Conservation (phyloP, 2,113 vertebrate species). For the Erythrolamprus reginae region DNA sequence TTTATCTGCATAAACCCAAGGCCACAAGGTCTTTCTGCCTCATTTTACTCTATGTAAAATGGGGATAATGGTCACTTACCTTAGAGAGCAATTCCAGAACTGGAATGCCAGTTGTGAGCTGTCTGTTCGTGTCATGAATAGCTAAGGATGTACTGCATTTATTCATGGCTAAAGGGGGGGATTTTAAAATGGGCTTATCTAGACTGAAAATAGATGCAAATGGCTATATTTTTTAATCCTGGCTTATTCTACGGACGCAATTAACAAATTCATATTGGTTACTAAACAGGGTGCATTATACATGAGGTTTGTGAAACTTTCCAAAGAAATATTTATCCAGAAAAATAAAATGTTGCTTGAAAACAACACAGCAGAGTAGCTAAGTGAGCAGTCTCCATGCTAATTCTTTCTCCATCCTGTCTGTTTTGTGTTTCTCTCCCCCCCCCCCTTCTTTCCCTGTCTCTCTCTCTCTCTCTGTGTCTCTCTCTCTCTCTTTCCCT, state of each 20-base stretch:
- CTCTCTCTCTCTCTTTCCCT: not conserved
- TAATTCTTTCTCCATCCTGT: constrained; percentile 28
- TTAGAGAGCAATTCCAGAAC: not conserved
- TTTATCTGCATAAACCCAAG: not conserved
- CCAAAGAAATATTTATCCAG: not conserved
- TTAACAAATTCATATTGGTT: not conserved
- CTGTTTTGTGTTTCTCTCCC: not conserved
- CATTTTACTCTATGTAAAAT: not conserved
- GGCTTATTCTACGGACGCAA: not conserved
- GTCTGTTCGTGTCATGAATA: not conserved
- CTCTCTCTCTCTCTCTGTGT: not conserved
- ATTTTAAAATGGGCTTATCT: not conserved
- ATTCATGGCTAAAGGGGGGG: not conserved
- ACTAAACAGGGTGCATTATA: not conserved
- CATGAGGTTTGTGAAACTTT: not conserved
- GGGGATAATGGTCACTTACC: not conserved
- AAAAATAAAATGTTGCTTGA: not conserved
- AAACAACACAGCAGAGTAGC: rapidly evolving
- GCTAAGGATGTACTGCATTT: not conserved
- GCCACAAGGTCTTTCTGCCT: not conserved
- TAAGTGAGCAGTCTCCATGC: not conserved
- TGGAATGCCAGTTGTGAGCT: not conserved
- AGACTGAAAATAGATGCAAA: not conserved
- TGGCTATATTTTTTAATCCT: not conserved
- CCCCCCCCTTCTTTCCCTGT: no score